A percentile compares a stretch with the other conserved stretches of the same genome.
phyloP scores from a whole-genome alignment of 2,113 vertebrate genomes.

The Ailuropoda melanoleuca region DNA sequence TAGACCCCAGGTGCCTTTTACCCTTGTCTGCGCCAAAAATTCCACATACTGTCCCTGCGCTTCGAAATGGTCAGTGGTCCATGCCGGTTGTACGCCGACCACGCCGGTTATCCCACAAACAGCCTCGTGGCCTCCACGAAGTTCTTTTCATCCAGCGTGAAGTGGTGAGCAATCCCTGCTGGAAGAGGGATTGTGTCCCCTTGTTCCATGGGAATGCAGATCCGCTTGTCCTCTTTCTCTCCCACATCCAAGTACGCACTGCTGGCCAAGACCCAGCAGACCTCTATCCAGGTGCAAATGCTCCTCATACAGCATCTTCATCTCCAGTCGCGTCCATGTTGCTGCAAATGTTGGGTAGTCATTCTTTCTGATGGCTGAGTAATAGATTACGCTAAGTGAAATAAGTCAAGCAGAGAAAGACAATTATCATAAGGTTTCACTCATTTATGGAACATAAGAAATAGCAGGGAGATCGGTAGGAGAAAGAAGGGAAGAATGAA shows the following conservation, averaged over 20 bases:
- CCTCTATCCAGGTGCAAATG: conserved; percentile 95
- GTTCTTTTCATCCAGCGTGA: conserved; percentile 94
- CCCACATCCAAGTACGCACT: conserved; percentile 94
- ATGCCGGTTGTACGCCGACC: conserved; percentile 92
- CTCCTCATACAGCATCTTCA: conserved; percentile 94
- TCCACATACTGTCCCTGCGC: conserved; percentile 86
- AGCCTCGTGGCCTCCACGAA: conserved; percentile 95
- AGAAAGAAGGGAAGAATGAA: too few species aligned
- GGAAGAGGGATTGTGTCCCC: conserved; percentile 96
- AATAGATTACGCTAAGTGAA: too few species aligned
- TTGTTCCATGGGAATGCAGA: conserved; percentile 91
- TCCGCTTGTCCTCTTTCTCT: conserved; percentile 91
- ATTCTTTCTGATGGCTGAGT: too few species aligned
- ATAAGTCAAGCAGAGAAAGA: too few species aligned
- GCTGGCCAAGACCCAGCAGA: conserved; percentile 94
- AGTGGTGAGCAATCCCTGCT: conserved; percentile 95
- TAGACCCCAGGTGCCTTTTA: neutral
- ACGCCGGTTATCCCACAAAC: conserved; percentile 93
- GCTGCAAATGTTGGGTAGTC: too few species aligned
- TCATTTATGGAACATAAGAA: too few species aligned
- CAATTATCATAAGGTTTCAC: too few species aligned
- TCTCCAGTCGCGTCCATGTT: conserved; percentile 75
- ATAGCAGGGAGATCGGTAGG: too few species aligned
- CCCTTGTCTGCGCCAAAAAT: conserved; percentile 68
- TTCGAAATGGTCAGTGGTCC: conserved; percentile 88